phyloP scores from a whole-genome alignment of 2,888 invertebrate genomes.

The Drosophila anomelani region DNA sequence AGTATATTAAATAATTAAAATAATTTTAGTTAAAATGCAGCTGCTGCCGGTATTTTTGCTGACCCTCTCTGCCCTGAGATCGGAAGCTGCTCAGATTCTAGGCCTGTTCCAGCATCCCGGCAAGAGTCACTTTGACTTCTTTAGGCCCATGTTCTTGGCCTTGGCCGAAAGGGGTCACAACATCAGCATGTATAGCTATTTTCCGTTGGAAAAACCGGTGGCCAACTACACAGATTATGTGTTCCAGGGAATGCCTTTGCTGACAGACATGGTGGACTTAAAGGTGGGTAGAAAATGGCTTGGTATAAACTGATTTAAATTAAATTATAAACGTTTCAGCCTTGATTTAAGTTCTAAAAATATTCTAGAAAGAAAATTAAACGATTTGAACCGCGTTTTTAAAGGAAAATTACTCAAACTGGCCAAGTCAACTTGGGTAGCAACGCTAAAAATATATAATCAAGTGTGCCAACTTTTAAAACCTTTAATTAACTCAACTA shows the following conservation, averaged over 20 bases:
- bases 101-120: conserved; percentile 84
- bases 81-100: conserved; percentile 70
- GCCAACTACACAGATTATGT: conserved; percentile 79
- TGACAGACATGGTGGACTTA: conserved; percentile 76
- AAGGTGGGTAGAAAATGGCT: conserved; percentile 56
- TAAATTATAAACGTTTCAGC: too few relatives aligned
- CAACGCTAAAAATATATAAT: neutral
- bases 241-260: conserved; percentile 68
- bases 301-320: neutral
- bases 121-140: conserved; percentile 84
- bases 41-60: conserved; percentile 7
- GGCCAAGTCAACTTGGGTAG: neutral
- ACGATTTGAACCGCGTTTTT: neutral
- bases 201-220: conserved; percentile 79
- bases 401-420: neutral
- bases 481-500: neutral
- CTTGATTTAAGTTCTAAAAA: neutral
- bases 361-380: neutral
- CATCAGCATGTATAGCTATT: conserved; percentile 84
- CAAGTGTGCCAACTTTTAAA: neutral
- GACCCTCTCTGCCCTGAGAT: conserved; percentile 9
- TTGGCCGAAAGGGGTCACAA: conserved; percentile 84
- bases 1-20: neutral
- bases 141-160: conserved; percentile 83
- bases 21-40: conserved; percentile 7